Evolutionary conservation across 2,113 vertebrate genomes (phyloP), one percentile per base, ranked within the genome.

Genomic region (Climacteris rufus): DNA sequence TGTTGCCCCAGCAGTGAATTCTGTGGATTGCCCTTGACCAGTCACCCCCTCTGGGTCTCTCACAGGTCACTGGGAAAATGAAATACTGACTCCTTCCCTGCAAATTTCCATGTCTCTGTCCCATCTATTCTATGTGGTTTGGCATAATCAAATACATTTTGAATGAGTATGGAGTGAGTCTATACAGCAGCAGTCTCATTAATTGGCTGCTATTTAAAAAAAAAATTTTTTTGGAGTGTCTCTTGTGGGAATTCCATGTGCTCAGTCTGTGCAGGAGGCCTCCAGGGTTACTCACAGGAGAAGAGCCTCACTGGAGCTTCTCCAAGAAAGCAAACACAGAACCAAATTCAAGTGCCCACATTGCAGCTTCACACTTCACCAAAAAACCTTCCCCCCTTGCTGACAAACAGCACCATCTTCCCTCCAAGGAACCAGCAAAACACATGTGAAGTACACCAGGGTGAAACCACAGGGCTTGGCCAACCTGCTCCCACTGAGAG

Each of bases 221-320:
- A 68, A 53, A 33, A 59, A 16, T 1, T 31, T 31, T 70, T 87
- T 64, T 69, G 25, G 91, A 94, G 83, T 22, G 65, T 76, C 37
- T 95, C 84, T 57, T 71, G 93, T 93, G 91, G 93, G 95, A 96
- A 96, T 89, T 89, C 78, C 81, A 65, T 79, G 87, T 31, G 74
- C 70, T 96, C 45, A 84, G 83, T 19, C 95, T 70, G 57, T 61
- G 53, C 83, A 89, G 93, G 89, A 95, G 95, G 89, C 81, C 96
- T 87, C 65, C 10, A 4, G 65, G 49, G 52, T 87, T 89, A 87
- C 87, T 93, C 89, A 94, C 56, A 71, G 50, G 44, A 71, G 52
- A 79, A 75, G 27, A 93, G 80, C 19, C 89, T 76, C 31, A 22
- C 82, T 91, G 96, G 84, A 94, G 66, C 75, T 59, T 39, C 78